Evolutionary conservation across 2,113 vertebrate species (phyloP).

Genomic region (Lagopus leucura): DNA sequence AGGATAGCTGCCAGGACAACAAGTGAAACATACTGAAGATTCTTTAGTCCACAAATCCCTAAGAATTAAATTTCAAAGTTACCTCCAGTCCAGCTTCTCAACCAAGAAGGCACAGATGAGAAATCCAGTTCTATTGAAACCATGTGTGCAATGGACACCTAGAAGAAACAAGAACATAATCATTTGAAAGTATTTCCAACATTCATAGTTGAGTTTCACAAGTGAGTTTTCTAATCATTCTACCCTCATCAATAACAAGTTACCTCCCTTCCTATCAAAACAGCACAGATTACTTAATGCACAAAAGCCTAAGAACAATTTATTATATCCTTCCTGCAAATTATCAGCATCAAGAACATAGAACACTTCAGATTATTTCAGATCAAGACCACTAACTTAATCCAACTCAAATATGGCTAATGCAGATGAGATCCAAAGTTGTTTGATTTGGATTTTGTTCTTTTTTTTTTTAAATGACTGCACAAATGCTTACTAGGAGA

Average conservation of each 20-base stretch:
- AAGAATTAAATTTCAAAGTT: slow-evolving; percentile 47
- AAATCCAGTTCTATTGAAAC: slow-evolving; percentile 98
- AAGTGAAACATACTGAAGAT: not conserved
- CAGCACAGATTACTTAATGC: not conserved
- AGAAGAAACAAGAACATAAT: slow-evolving; percentile 38
- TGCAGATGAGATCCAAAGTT: not conserved
- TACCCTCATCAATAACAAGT: not conserved
- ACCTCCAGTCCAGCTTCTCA: slow-evolving; percentile 99
- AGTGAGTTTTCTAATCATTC: not conserved
- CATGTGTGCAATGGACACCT: slow-evolving; percentile 99
- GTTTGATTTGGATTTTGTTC: not conserved
- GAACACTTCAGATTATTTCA: not conserved
- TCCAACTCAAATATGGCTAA: not conserved
- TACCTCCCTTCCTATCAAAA: not conserved
- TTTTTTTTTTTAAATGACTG: not conserved
- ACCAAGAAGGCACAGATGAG: slow-evolving; percentile 98
- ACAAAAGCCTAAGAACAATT: not conserved
- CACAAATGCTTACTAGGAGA: not conserved
- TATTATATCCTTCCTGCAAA: not conserved
- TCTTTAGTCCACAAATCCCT: not conserved
- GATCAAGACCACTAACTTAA: not conserved
- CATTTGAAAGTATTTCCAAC: not conserved
- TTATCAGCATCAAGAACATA: not conserved
- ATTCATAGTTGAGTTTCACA: not conserved
- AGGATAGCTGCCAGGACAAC: not conserved